Conservation (phyloP, 2,113 vertebrate species). For the Pseudopodoces humilis region DNA sequence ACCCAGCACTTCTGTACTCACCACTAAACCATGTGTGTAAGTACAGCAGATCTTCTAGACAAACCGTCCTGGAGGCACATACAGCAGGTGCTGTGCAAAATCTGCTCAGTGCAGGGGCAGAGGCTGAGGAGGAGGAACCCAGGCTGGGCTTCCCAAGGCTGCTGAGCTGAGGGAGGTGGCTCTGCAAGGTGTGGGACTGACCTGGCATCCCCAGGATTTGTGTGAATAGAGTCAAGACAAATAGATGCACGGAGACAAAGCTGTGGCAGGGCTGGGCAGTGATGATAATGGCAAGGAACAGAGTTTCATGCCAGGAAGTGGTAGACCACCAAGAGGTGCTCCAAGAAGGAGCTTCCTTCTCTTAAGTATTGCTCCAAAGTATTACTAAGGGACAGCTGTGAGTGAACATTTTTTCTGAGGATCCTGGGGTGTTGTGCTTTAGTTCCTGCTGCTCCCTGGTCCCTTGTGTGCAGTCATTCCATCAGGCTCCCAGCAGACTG, state of each 20-base stretch:
- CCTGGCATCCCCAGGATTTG: neutral
- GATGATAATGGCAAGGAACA: neutral
- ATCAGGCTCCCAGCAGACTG: neutral
- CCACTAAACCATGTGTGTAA: neutral
- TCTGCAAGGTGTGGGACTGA: neutral
- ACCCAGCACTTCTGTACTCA: neutral
- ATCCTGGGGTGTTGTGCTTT: accelerated
- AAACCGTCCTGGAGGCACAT: neutral
- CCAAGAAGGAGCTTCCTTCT: neutral
- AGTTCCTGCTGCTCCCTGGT: neutral
- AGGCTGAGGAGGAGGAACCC: neutral
- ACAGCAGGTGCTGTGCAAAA: neutral
- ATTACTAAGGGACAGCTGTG: neutral
- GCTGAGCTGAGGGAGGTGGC: neutral
- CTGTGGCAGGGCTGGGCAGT: neutral
- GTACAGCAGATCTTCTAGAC: neutral
- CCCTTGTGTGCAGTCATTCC: neutral
- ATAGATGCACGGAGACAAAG: neutral
- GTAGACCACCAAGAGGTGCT: neutral
- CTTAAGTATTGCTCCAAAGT: neutral
- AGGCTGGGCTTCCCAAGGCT: neutral
- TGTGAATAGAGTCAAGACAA: neutral
- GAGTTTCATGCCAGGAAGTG: neutral
- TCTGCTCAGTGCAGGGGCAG: neutral
- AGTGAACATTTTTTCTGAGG: neutral